Evolutionary conservation across 1,140 invertebrate genomes (phyloP).

Genomic region (Archivesica marissinica): DNA sequence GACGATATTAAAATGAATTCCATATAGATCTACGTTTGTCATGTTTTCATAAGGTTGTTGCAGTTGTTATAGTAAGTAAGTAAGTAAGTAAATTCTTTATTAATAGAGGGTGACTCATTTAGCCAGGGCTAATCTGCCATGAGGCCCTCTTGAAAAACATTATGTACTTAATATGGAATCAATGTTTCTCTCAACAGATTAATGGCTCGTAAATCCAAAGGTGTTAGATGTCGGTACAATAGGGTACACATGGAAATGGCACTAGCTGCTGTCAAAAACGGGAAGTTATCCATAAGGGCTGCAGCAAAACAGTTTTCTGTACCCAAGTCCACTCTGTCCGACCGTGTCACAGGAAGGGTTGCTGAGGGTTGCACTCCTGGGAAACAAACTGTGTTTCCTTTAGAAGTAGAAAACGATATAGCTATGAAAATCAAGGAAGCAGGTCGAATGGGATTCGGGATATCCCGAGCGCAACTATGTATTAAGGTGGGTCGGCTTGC

Average conservation of each 20-base stretch:
- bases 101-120: too few species aligned
- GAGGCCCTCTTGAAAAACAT: too few species aligned
- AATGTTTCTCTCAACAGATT: too few species aligned
- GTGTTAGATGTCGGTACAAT: neutral
- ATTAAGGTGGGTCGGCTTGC: neutral
- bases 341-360: neutral
- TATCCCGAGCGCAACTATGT: neutral
- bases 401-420: conserved; percentile 28
- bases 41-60: too few species aligned
- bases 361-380: neutral
- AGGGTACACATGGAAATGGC: neutral
- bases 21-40: too few species aligned
- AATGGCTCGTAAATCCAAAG: neutral
- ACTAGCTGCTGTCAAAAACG: neutral
- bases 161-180: too few species aligned
- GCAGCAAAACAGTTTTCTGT: neutral
- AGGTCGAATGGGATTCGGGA: conserved; percentile 13
- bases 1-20: too few species aligned
- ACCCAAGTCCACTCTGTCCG: neutral
- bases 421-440: conserved; percentile 10
- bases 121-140: too few species aligned
- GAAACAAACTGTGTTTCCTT: neutral
- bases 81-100: too few species aligned
- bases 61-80: too few species aligned
- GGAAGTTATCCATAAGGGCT: neutral